Evolutionary conservation across 2,888 invertebrate genomes (phyloP).

Genomic region (Cerceris ruficornis): DNA sequence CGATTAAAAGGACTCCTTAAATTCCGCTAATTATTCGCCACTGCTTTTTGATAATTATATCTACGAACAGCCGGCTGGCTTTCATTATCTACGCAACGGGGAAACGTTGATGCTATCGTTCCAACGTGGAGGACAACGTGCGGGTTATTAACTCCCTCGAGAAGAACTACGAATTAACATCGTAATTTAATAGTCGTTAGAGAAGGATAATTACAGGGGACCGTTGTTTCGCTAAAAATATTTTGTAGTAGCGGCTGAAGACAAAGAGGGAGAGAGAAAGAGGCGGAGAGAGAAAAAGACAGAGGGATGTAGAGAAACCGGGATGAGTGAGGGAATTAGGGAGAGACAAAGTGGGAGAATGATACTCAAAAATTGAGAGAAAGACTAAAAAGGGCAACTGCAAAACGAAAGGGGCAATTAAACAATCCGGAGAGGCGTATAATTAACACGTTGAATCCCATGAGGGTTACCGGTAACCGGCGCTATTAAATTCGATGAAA

Average conservation of each 20-base stretch:
- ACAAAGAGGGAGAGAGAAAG: not conserved
- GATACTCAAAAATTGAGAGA: no score
- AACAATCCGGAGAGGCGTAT: no score
- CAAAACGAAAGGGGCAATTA: no score
- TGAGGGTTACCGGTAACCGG: no score
- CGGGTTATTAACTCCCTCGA: slow-evolving; percentile 50
- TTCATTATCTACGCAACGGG: slow-evolving; percentile 41
- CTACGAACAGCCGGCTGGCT: slow-evolving; percentile 29
- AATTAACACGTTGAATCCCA: no score
- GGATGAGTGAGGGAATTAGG: no score
- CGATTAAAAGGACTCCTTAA: slow-evolving; percentile 46
- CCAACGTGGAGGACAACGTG: slow-evolving; percentile 48
- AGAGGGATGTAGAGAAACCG: no score
- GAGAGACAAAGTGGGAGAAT: no score
- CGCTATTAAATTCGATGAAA: no score
- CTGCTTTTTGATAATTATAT: slow-evolving; percentile 43
- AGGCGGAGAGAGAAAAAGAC: no score
- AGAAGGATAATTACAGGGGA: slow-evolving; percentile 38
- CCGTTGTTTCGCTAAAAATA: slow-evolving; percentile 15
- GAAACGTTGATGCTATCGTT: slow-evolving; percentile 43
- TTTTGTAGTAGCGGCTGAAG: not conserved
- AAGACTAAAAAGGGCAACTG: no score
- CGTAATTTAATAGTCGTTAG: slow-evolving; percentile 50
- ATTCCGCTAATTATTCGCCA: slow-evolving; percentile 43
- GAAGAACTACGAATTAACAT: slow-evolving; percentile 52